Evolutionary conservation across 2,797 vertebrate genomes (phyloP).

Genomic region (Manis crassicaudata): DNA sequence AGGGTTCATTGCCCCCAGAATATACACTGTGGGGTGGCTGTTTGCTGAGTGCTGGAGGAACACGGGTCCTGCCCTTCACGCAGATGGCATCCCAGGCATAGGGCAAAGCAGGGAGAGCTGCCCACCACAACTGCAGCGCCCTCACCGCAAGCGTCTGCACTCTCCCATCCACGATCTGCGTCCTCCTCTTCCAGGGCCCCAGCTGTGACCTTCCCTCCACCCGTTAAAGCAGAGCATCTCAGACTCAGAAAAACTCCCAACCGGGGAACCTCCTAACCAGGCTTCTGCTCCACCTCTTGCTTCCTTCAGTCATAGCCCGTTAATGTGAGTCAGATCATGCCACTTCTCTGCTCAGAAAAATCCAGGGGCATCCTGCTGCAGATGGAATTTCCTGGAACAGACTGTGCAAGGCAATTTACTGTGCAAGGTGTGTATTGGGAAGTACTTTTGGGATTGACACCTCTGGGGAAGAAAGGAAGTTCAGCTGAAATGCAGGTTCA

Average conservation of each 20-base stretch:
- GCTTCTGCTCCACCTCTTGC: not conserved
- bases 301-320: not conserved
- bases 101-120: not conserved
- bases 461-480: not conserved
- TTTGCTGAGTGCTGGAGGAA: not conserved
- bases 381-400: not conserved
- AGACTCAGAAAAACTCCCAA: not conserved
- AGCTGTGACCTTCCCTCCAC: not conserved
- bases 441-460: not conserved
- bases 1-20: not conserved
- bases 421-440: not conserved
- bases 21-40: rapidly evolving
- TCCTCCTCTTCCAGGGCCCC: not conserved
- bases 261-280: not conserved
- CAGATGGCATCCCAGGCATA: not conserved
- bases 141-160: not conserved
- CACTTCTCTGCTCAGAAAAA: not conserved
- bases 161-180: not conserved
- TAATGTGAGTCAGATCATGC: not conserved
- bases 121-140: not conserved
- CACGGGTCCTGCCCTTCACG: not conserved
- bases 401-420: not conserved
- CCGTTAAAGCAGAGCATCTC: not conserved
- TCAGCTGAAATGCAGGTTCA: not conserved
- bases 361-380: not conserved